Evolutionary conservation across 2,797 vertebrate genomes (phyloP), one percentile per base, ranked within the genome.

Genomic region (Eospalax fontanierii): DNA sequence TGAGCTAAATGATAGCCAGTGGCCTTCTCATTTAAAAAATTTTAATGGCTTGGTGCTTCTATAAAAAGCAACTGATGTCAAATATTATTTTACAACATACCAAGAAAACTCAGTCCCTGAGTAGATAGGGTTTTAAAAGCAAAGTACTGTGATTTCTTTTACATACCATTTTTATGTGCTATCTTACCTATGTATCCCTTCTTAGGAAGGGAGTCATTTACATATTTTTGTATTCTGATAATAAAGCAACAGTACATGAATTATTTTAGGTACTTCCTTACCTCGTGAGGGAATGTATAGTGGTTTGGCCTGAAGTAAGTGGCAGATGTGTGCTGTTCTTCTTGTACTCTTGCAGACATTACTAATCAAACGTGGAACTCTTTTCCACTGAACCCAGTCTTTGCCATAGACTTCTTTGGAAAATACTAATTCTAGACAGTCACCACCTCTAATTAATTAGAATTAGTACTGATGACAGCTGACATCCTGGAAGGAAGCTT

Each of bases 391-490:
- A 80, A 54, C 74, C 54, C 33, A 28, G 61, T 22, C 28, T 71
- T 54, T 76, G 66, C 61, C 10, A 14, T n/a, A 33, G 33, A 66
- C 35, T 68, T 59, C 46, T 80, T 75, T 66, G 68, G 59, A 65
- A 94, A 87, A 76, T 59, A 43, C 70, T 14, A 66, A 68, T 73
- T 91, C 81, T 91, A 59, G 35, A 50, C 4, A 30, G n/a, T 76
- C 33, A 6, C 19, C 43, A 6, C 19, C 43, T 90, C 78, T 71
- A 57, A 81, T 76, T 70, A 71, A 81, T 76, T 70, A 76, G 40
- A 70, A 18, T 80, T 24, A 84, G 54, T 46, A 35, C 33, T 22
- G 30, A 90, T 33, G 16, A 38, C 83, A 22, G 79, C 40, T 74
- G 7, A 40, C 28, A 0, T 59, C 61, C 38, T 40, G 43, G n/a